phyloP scores from a whole-genome alignment of 2,113 vertebrate species.

The Drymodes brunneopygia region DNA sequence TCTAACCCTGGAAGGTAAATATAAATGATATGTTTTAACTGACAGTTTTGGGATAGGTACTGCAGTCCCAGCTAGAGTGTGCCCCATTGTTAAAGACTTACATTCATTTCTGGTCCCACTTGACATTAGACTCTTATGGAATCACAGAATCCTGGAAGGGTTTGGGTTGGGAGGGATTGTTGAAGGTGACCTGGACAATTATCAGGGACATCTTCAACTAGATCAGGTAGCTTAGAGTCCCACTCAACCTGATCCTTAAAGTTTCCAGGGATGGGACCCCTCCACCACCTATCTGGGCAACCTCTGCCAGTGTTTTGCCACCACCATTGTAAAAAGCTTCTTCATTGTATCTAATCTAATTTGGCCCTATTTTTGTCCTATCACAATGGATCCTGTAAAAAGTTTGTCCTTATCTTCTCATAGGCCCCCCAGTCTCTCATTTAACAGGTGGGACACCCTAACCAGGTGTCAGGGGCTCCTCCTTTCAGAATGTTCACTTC shows the following conservation, averaged over 20 bases:
- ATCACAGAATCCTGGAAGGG: not conserved
- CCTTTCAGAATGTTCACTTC: not conserved
- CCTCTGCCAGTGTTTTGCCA: not conserved
- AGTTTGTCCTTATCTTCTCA: not conserved
- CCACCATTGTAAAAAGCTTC: not conserved
- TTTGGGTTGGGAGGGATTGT: not conserved
- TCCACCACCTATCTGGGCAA: not conserved
- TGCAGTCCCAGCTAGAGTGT: not conserved
- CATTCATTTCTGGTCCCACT: not conserved
- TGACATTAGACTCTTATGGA: not conserved
- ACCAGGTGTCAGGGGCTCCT: not conserved
- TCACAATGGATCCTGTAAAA: not conserved
- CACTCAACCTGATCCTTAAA: not conserved
- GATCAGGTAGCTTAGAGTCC: not conserved
- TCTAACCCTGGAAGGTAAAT: not conserved
- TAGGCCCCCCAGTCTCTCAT: not conserved
- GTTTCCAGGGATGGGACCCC: not conserved
- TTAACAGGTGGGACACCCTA: not conserved
- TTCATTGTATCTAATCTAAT: not conserved
- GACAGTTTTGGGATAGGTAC: not conserved
- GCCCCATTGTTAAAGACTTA: not conserved
- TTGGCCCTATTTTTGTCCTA: not conserved
- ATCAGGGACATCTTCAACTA: not conserved
- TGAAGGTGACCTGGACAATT: not conserved
- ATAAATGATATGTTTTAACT: fast-evolving